Percentiles rank a stretch among this genome's conserved stretches.
These are phyloP conservation scores for Tetragonisca angustula DNA, from an alignment of 2,888 invertebrate genomes.

Conservation along the genomic window DNA sequence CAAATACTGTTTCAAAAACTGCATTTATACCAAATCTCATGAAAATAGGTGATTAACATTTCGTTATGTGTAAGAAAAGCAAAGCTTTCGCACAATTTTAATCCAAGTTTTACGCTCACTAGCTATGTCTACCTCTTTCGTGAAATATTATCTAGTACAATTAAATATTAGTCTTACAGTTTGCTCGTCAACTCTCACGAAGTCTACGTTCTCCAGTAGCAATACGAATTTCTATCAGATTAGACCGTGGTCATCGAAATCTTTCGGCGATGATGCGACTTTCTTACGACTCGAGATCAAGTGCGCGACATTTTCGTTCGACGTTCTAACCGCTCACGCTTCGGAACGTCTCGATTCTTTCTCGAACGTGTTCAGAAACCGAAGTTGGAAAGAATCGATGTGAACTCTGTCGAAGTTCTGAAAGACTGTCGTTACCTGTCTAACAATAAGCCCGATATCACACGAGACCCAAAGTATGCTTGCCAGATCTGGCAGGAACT, in stretches of 20 bases:
- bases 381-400: background rate
- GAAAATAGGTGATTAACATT: too few species aligned
- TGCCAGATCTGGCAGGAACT: slow-evolving; percentile 19
- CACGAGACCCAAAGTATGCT: background rate
- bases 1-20: too few species aligned
- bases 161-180: too few species aligned
- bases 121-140: background rate
- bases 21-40: too few species aligned
- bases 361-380: background rate
- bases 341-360: background rate
- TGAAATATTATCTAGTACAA: background rate
- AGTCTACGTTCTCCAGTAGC: background rate
- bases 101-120: background rate
- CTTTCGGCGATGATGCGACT: background rate
- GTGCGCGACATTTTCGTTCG: background rate
- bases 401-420: background rate
- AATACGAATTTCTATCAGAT: background rate
- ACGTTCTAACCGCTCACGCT: background rate
- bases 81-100: background rate
- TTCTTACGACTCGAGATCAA: background rate
- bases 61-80: too few species aligned
- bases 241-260: background rate
- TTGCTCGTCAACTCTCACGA: background rate
- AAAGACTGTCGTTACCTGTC: background rate
- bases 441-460: background rate